Conservation (phyloP, 2,888 invertebrate genomes). For the Unio delphinus region DNA sequence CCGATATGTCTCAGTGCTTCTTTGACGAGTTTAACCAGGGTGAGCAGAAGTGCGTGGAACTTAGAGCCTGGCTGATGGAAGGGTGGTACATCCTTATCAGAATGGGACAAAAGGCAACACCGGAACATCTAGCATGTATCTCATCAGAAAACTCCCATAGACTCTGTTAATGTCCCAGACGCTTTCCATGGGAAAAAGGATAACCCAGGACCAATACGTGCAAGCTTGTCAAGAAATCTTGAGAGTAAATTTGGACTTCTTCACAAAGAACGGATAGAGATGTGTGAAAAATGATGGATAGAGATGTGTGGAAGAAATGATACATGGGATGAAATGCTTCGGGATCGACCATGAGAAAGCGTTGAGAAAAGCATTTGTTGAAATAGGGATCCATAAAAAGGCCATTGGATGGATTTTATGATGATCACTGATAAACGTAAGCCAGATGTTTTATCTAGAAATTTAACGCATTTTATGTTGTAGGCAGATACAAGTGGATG, state of each 20-base stretch:
- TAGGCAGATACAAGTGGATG: too few relatives aligned
- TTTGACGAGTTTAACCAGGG: constrained; percentile 38
- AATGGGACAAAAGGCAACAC: constrained; percentile 16
- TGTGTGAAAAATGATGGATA: constrained; percentile 25
- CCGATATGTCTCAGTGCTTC: constrained; percentile 45
- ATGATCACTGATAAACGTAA: constrained; percentile 40
- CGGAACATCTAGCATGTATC: constrained; percentile 9
- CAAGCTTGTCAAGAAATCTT: constrained; percentile 44
- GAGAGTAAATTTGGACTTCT: constrained; percentile 30
- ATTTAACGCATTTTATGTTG: too few relatives aligned
- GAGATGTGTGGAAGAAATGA: constrained; percentile 40
- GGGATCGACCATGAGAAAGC: constrained; percentile 42
- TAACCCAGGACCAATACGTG: constrained; percentile 50
- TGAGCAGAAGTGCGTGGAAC: constrained; percentile 29
- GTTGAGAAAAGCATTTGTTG: constrained; percentile 45
- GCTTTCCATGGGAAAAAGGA: constrained; percentile 32
- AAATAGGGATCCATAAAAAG: constrained; percentile 49
- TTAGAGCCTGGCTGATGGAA: constrained; percentile 47
- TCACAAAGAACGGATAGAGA: constrained; percentile 6
- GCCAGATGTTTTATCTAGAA: background rate
- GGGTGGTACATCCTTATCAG: constrained; percentile 45
- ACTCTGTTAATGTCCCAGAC: constrained; percentile 33
- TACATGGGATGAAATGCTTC: constrained; percentile 48
- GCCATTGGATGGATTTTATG: constrained; percentile 61
- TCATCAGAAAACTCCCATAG: constrained; percentile 24